These are phyloP conservation scores for Centropristis striata DNA, from an alignment of 2,113 vertebrate species.

Conservation along the genomic window DNA sequence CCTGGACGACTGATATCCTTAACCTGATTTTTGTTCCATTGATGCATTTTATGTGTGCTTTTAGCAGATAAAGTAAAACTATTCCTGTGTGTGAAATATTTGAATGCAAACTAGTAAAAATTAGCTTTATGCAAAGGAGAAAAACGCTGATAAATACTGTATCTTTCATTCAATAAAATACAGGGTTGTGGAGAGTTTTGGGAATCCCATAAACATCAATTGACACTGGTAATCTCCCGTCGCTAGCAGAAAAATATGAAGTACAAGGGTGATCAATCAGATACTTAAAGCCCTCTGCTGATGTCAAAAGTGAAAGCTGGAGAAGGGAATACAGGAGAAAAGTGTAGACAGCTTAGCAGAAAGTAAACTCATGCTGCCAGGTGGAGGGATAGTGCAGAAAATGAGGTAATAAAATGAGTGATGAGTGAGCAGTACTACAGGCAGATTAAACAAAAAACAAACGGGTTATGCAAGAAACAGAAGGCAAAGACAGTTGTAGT, in stretches of 20 bases:
- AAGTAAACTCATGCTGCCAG: not conserved
- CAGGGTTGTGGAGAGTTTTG: slow-evolving; percentile 68
- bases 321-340: not conserved
- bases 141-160: slow-evolving; percentile 9
- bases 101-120: not conserved
- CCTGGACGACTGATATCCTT: slow-evolving; percentile 36
- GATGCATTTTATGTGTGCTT: slow-evolving; percentile 4
- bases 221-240: slow-evolving; percentile 73
- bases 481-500: not conserved
- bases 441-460: not conserved
- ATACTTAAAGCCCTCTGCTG: slow-evolving; percentile 68
- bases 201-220: slow-evolving; percentile 80
- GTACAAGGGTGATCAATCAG: slow-evolving; percentile 67
- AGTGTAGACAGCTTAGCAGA: not conserved
- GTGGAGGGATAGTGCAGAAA: not conserved
- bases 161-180: slow-evolving; percentile 49
- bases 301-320: slow-evolving; percentile 33
- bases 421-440: not conserved
- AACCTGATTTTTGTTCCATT: slow-evolving; percentile 61
- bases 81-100: not conserved
- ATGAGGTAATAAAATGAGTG: not conserved
- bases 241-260: slow-evolving; percentile 72
- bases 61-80: not conserved
- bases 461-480: not conserved
- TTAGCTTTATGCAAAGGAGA: not conserved